Evolutionary conservation across 2,888 invertebrate species (phyloP).

Genomic region (Sphinx pinastri): DNA sequence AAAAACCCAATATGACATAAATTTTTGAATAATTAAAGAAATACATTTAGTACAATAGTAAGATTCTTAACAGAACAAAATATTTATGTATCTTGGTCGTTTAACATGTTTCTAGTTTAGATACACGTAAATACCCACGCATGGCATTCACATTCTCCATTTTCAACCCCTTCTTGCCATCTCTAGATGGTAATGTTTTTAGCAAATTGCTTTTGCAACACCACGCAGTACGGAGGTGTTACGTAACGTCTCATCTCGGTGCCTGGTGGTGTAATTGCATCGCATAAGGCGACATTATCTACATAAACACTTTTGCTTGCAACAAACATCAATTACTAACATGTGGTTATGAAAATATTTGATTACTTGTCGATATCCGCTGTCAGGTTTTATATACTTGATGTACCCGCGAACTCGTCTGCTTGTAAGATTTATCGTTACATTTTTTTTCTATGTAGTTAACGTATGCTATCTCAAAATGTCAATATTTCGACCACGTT

Average conservation of each 20-base stretch:
- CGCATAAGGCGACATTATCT: conserved; percentile 30
- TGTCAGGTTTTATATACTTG: background rate
- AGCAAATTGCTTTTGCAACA: conserved; percentile 18
- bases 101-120: no score
- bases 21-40: no score
- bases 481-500: no score
- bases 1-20: no score
- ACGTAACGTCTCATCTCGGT: conserved; percentile 23
- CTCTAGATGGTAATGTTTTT: background rate
- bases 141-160: no score
- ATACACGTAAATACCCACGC: no score
- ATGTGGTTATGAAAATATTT: conserved; percentile 17
- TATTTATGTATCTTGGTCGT: no score
- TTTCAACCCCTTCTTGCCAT: no score
- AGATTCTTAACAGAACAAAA: no score
- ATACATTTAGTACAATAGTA: no score
- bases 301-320: conserved; percentile 31
- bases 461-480: no score
- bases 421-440: background rate
- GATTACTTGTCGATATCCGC: background rate
- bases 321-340: conserved; percentile 21
- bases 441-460: no score
- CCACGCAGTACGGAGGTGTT: conserved; percentile 4
- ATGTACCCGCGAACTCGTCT: background rate
- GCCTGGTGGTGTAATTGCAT: conserved; percentile 33